Base-by-base conservation (phyloP, 53 echinoderm and acorn worm species). In the Actinopyga echinites region DNA sequence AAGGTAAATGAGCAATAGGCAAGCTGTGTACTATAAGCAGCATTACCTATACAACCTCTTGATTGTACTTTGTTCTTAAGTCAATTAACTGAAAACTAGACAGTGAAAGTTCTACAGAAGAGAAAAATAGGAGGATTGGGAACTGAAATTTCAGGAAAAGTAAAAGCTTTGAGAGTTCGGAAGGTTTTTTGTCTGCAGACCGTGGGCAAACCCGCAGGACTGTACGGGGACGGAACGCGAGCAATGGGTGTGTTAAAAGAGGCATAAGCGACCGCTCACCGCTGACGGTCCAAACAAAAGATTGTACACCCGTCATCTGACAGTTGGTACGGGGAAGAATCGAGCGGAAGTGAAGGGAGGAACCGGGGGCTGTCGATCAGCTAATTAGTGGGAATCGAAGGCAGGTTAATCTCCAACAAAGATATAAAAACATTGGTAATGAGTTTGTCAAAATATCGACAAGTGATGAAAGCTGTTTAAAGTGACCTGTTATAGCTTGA, bases 41-140 rank as follows among this genome's bases (percentile, higher is more conserved):
- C 49, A 49, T 17, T 49, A 17, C 17, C 17, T 49, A 13, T 49
- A 13, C 49, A 49, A 49, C 49, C 49, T 54, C 26, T 75, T 55
- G 54, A 77, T 77, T 54, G 49, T 23, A 77, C 77, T 77, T 77
- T 77, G 77, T 77, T 77, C 77, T 31, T 77, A 77, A 77, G 77
- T 54, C 77, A 77, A 77, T 77, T 56, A 77, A 56, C 32, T 55
- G 53, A 77, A 49, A 77, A 42, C 71, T 42, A 71, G 21, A 40
- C 45, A 71, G 71, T 42, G 40, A 71, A 37, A 44, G 71, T 42
- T 40, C 25, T 42, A 23, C 25, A 26, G 71, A 15, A 42, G 34
- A 42, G 44, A 71, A 42, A 23, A 71, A 15, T 24, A 24, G 26
- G 44, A 74, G 43, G 8, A 15, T 3, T 42, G 30, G 21, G 24